These are phyloP conservation scores for Myiotriccus ornatus DNA, from an alignment of 2,797 vertebrate species.

Conservation along the genomic window DNA sequence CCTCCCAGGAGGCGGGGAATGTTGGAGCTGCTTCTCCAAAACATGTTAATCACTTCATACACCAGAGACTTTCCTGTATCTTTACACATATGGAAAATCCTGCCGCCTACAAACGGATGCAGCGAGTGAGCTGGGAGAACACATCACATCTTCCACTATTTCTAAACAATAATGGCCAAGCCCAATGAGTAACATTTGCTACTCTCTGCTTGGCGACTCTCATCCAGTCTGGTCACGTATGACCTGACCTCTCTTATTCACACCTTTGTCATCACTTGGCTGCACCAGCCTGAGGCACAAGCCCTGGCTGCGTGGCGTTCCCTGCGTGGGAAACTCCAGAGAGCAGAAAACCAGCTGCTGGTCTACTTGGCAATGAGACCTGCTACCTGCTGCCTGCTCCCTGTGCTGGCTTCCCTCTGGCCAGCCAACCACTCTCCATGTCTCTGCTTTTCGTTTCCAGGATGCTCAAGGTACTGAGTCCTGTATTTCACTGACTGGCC, in stretches of 20 bases:
- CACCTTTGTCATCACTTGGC: constrained; percentile 55
- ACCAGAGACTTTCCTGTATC: background rate
- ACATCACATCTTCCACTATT: constrained; percentile 44
- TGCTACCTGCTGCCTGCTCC: background rate
- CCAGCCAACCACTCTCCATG: background rate
- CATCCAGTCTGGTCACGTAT: background rate
- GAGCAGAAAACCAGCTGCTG: background rate
- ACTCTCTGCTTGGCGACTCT: background rate
- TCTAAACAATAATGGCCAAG: constrained; percentile 40
- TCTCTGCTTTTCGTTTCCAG: background rate
- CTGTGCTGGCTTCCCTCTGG: background rate
- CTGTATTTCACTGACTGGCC: background rate
- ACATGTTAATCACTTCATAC: background rate
- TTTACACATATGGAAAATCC: constrained; percentile 24
- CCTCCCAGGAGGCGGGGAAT: background rate
- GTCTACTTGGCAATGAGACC: background rate
- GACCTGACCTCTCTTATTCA: constrained; percentile 48
- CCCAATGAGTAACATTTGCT: constrained; percentile 53
- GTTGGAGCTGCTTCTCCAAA: constrained; percentile 4
- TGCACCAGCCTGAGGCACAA: background rate
- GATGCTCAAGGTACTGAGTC: background rate
- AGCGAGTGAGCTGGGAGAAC: background rate
- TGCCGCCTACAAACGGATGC: constrained; percentile 13
- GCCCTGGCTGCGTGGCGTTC: background rate
- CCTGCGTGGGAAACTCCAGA: background rate